These are phyloP conservation scores for Urosaurus nigricauda DNA, from an alignment of 2,797 vertebrate species.

Conservation along the genomic window DNA sequence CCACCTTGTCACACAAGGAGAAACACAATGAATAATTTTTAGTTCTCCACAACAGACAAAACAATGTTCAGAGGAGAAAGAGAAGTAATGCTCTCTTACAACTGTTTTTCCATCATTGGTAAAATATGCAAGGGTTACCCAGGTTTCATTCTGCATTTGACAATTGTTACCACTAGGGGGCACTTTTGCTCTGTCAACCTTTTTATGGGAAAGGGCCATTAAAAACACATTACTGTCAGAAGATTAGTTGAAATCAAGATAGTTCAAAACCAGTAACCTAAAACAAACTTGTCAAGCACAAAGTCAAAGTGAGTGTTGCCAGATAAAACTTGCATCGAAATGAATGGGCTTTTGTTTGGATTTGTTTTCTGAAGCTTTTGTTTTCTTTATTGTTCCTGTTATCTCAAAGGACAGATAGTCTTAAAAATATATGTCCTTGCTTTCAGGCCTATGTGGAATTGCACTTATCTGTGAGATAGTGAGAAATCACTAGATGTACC, in stretches of 20 bases:
- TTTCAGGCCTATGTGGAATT: constrained; percentile 59
- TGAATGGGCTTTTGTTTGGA: constrained; percentile 28
- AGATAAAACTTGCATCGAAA: constrained; percentile 43
- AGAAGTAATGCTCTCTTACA: neutral
- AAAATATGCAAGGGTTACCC: neutral
- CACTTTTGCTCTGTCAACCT: constrained; percentile 12
- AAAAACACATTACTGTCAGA: constrained; percentile 49
- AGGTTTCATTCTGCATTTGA: constrained; percentile 28
- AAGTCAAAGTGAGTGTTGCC: constrained; percentile 43
- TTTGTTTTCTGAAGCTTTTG: constrained; percentile 41
- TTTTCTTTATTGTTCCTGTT: constrained; percentile 66
- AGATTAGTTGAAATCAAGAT: constrained; percentile 20
- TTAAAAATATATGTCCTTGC: constrained; percentile 57
- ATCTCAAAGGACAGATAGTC: constrained; percentile 69
- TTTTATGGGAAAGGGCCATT: neutral
- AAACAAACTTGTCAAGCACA: neutral
- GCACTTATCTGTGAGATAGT: constrained; percentile 54
- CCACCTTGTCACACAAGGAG: neutral
- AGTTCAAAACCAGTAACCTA: constrained; percentile 28
- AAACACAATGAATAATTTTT: neutral
- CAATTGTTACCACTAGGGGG: constrained; percentile 41
- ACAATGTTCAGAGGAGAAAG: neutral
- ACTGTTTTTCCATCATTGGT: neutral
- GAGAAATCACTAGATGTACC: constrained; percentile 62
- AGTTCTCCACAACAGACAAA: neutral